Base-by-base conservation (phyloP, 1,140 invertebrate genomes). In the Diabrotica virgifera region DNA sequence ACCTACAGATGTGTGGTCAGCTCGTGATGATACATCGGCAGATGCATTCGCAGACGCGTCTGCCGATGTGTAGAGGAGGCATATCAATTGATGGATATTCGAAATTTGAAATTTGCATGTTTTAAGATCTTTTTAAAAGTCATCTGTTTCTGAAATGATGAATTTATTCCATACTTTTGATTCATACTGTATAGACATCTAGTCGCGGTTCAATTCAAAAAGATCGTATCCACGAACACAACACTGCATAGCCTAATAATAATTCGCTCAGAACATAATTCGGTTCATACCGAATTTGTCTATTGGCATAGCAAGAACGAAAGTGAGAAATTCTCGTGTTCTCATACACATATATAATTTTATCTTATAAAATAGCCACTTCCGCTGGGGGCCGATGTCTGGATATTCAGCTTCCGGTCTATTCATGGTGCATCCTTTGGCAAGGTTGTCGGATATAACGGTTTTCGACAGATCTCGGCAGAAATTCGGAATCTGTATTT, bases 301-400 rank as follows among this genome's bases (percentile, higher is more conserved):
- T 58, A 37, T 36, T 36, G 38, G 13, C 35, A 58, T 37, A 35
- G 38, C 56, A 36, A 36, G 56, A 13, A 36, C 36, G 56, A 58
- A 61, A 50, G 24, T 24, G 24, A 24, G 24, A 24, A 24, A 4
- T 24, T 24, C 24, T 24, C 24, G 24, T 24, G 24, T 54, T 62
- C 60, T 54, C 52, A 62, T 62, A 37, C 54, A 62, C 52, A 62
- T 62, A 37, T 62, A 62, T 62, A 62, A 62, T 62, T 62, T 62
- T 62, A 62, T 62, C 60, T 62, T 53, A 52, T 62, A 62, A 62
- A 24, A 24, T 62, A 62, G 35, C 51, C 51, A 66, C 56, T 63
- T 66, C 65, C 65, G 65, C 50, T 62, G 60, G 60, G 61, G 65
- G 65, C 55, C 60, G 50, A 63, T 63, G 65, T 66, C 65, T 66